These are phyloP conservation scores for Progne subis DNA, from an alignment of 2,113 vertebrate genomes.

Conservation along the genomic window DNA sequence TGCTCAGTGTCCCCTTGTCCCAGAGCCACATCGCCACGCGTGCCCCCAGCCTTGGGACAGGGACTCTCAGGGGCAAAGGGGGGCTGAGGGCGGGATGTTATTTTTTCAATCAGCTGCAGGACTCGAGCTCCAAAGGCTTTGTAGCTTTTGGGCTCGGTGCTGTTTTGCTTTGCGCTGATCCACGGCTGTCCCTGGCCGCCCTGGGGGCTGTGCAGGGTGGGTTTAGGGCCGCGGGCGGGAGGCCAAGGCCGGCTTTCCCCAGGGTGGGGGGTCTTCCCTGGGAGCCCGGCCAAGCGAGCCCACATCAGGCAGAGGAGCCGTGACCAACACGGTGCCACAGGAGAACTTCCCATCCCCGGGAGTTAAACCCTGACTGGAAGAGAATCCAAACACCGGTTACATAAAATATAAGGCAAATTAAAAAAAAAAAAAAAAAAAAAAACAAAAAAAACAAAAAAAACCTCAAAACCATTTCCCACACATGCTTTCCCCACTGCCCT, in stretches of 20 bases:
- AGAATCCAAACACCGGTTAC: not conserved
- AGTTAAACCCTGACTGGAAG: not conserved
- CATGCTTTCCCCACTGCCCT: not conserved
- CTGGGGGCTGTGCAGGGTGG: not conserved
- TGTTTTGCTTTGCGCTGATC: not conserved
- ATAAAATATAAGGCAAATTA: not conserved
- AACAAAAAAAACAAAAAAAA: not conserved
- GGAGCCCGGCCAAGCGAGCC: not conserved
- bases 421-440: not conserved
- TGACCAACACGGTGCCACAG: rapidly evolving
- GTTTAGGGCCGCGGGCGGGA: not conserved
- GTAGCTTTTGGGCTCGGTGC: not conserved
- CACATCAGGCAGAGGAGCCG: rapidly evolving
- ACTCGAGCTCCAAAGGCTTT: not conserved
- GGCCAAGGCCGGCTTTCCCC: not conserved
- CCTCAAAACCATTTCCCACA: not conserved
- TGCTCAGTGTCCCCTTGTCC: not conserved
- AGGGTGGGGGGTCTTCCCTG: not conserved
- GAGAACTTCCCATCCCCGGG: too few relatives aligned
- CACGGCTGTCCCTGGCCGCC: not conserved
- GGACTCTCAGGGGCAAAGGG: not conserved
- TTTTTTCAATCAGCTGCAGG: not conserved
- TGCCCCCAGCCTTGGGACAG: not conserved
- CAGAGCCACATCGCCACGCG: not conserved
- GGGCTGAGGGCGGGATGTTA: not conserved